Evolutionary conservation across 2,888 invertebrate genomes (phyloP), one percentile per base, ranked within the genome.

Genomic region (Acanthococcus lagerstroemiae): DNA sequence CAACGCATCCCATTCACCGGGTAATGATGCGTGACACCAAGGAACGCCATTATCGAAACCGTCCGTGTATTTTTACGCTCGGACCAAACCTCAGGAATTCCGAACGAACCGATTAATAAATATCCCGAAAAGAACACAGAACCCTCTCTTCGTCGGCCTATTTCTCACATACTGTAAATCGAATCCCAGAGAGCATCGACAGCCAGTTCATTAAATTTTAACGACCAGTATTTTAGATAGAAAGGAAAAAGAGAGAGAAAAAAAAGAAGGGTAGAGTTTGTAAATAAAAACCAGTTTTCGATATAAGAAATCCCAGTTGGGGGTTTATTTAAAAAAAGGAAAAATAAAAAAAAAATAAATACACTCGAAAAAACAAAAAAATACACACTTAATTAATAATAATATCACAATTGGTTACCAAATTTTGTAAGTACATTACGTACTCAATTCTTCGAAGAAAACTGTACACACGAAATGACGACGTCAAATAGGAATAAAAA

Each of bases 201-300:
- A 52, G 52, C 52, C 24, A 52, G 52, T 52, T 24, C 24, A 52
- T 52, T 52, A 52, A 37, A 52, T 52, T 52, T 52, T 52, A 52
- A 52, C 52, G 52, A 52, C 22, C 24, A 52, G 24, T 37, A n/a
- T 37, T 37, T 37, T 37, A 37, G 37, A 37, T 37, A 37, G n/a
- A 37, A n/a, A 9, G 37, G n/a, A n/a, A 37, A 15, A n/a, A 37
- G n/a, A 37, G 12, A n/a, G 12, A 37, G n/a, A n/a, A 9, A 9
- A 37, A n/a, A 37, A n/a, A 15, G 37, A 9, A 37, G 37, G 37
- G 37, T 37, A 9, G 37, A 37, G 52, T 15, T 26, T n/a, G 30
- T 63, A 63, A 63, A 63, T 63, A 63, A 63, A 61, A 63, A 63
- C 63, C 63, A 63, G 63, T 63, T 63, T 54, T 63, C 52, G 54